Base-by-base conservation (phyloP, 2,797 vertebrate genomes). In the Labeo calbasu region DNA sequence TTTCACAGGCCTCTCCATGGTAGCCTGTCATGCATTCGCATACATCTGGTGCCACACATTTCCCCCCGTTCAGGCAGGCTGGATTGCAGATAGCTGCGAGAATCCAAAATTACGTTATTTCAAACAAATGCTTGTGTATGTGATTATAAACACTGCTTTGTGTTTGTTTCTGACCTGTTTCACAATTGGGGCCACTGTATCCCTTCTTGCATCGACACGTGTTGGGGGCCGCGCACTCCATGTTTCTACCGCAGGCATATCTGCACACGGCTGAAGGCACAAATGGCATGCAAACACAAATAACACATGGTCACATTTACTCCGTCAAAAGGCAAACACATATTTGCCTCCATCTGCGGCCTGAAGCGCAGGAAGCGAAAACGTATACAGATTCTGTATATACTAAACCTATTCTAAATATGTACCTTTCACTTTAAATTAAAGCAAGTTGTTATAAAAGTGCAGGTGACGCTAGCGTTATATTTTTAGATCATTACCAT, bases 131-230 rank as follows among this genome's bases (percentile, higher is more conserved):
- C 81, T 65, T 66, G 57, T 14, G 14, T 23, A 28, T 57, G 23
- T 32, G 4, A 73, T 43, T 32, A 12, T 43, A 83, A 53, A 46
- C 50, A 46, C 8, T n/a, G 12, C 25, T 63, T 40, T 4, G 10
- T 53, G 59, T 70, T 63, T 61, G 23, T 72, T 28, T 82, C 25
- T 86, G 87, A 95, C 94, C 93, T 78, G 88, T 92, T 86, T 90
- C 88, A 57, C 94, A 95, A 87, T 91, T 87, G 0, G 55, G 21
- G 2, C 94, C 94, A 0, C 87, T 81, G 88, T 92, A 95, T 65
- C 94, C 94, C 5, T 86, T 87, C 84, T 92, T 94, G 84, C 95
- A 95, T 84, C 92, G 93, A 61, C 95, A 95, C 0, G 92, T 93
- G 46, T 95, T 93, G 0, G 94, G 95, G 0, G 91, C 92, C 0